Base-by-base conservation (phyloP, 2,113 vertebrate genomes). In the Erinaceus europaeus region DNA sequence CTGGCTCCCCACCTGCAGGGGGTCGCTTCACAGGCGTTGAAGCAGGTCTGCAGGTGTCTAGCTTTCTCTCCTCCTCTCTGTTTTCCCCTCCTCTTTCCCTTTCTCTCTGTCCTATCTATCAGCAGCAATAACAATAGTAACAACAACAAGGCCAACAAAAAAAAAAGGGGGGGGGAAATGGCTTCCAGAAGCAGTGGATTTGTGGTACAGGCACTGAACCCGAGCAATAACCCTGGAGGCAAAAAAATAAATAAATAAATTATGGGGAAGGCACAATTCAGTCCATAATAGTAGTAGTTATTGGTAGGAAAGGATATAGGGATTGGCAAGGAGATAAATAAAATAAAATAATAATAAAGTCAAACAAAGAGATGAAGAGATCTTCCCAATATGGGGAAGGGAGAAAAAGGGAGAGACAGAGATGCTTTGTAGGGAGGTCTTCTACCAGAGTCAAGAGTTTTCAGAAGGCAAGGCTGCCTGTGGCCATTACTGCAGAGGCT, bases 361-460 rank as follows among this genome's bases (percentile, higher is more conserved):
- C 40, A 18, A 20, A 44, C 36, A 34, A 29, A 11, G n/a, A 61
- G 40, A 80, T 25, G 62, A 52, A 32, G 36, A 57, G 44, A 57
- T 44, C 59, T 40, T 79, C 76, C 17, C 27, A 42, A 8, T 5
- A 15, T 72, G 40, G 23, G 32, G 52, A 59, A 40, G 4, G 2
- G 20, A 68, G 18, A 25, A 89, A 18, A 25, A 62, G n/a, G 29
- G 32, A 14, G 17, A 65, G 17, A 9, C 29, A 18, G 68, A 14
- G 40, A 25, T 3, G 36, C 57, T 8, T 0, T 11, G 3, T 14
- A 1, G 25, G n/a, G 13, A 9, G 55, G 5, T 36, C 9, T 0
- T 25, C 1, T 15, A 25, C 29, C 23, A 67, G 68, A 38, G 40
- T 11, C 3, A 38, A 13, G 9, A 50, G 34, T 32, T 27, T 9